Evolutionary conservation across 2,113 vertebrate genomes (phyloP).

Genomic region (Shinisaurus crocodilurus): DNA sequence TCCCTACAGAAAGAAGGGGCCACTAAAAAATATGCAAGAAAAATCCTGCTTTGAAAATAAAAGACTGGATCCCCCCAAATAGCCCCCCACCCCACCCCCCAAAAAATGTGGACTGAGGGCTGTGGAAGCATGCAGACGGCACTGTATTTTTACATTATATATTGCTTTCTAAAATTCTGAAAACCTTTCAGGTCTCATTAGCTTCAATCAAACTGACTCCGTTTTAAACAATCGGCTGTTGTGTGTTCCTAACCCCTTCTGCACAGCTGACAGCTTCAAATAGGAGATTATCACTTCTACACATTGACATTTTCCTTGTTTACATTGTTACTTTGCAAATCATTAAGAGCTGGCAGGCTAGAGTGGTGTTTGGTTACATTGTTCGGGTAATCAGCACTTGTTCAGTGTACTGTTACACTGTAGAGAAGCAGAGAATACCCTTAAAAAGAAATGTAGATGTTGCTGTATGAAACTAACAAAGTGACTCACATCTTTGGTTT

Average conservation of each 20-base stretch:
- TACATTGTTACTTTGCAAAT: slow-evolving; percentile 42
- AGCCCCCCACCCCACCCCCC: too few relatives aligned
- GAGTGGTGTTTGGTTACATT: slow-evolving; percentile 26
- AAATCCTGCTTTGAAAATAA: not conserved
- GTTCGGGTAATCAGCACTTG: slow-evolving; percentile 27
- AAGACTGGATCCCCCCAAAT: not conserved
- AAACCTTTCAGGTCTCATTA: not conserved
- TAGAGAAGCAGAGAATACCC: not conserved
- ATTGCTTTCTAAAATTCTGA: not conserved
- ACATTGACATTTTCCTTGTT: slow-evolving; percentile 32
- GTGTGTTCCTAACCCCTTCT: not conserved
- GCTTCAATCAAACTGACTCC: not conserved
- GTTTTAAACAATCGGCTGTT: slow-evolving; percentile 7
- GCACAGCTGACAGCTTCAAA: slow-evolving; percentile 28
- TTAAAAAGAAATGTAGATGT: not conserved
- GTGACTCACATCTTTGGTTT: not conserved
- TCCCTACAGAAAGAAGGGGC: not conserved
- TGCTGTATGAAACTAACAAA: not conserved
- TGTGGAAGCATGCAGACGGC: not conserved
- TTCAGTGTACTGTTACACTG: not conserved
- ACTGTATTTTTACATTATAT: not conserved
- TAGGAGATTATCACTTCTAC: slow-evolving; percentile 18
- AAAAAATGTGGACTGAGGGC: not conserved
- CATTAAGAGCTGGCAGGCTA: slow-evolving; percentile 28
- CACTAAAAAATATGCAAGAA: not conserved